phyloP scores from a whole-genome alignment of 2,797 vertebrate genomes.

The Thripadectes ignobilis region DNA sequence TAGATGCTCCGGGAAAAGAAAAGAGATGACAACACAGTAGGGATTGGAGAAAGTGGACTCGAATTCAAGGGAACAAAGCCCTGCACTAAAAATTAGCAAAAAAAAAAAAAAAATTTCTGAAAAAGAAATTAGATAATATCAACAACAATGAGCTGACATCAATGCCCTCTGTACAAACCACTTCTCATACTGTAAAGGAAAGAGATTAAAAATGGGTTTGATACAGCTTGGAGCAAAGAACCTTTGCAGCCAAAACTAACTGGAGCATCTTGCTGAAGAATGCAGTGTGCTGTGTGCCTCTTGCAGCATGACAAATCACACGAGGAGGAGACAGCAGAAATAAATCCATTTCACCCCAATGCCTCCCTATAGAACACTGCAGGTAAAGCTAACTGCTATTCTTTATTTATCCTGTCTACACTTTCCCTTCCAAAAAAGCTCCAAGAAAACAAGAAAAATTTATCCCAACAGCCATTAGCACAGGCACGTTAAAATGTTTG shows the following conservation, averaged over 20 bases:
- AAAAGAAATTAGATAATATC: background rate
- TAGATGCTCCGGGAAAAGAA: background rate
- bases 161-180: background rate
- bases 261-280: background rate
- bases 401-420: background rate
- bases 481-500: background rate
- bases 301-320: slow-evolving; percentile 18
- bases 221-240: slow-evolving; percentile 17
- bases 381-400: background rate
- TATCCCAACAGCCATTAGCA: background rate
- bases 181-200: background rate
- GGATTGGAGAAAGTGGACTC: background rate
- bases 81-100: background rate
- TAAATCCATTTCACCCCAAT: background rate
- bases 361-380: background rate
- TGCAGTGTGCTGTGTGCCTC: background rate
- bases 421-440: background rate
- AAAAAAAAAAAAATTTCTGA: background rate
- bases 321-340: background rate
- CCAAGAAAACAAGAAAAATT: background rate
- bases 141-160: background rate
- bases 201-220: slow-evolving; percentile 15
- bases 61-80: background rate
- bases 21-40: background rate
- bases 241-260: background rate